A percentile compares a stretch with the other conserved stretches of the same genome.
Conservation (phyloP, 1,140 invertebrate species). For the Myzus persicae region DNA sequence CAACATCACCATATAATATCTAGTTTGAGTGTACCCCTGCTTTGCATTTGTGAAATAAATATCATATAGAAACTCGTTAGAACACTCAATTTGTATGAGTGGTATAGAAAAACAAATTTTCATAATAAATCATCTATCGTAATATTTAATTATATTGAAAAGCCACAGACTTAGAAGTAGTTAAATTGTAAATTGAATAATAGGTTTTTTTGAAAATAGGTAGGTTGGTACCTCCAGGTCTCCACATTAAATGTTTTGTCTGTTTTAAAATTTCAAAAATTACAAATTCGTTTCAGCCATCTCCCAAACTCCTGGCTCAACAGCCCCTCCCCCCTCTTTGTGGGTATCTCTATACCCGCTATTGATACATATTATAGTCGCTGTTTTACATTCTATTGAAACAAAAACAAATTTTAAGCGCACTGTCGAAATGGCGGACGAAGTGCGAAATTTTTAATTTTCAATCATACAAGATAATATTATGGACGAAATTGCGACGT, state of each 20-base stretch:
- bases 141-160: neutral
- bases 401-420: neutral
- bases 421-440: neutral
- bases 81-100: neutral
- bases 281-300: too few relatives aligned
- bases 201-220: neutral
- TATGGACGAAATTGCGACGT: neutral
- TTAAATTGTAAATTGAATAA: too few relatives aligned
- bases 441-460: neutral
- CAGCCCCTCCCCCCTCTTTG: too few relatives aligned
- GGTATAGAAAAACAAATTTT: neutral
- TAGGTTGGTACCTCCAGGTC: neutral
- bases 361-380: neutral
- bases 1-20: neutral
- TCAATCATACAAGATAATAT: constrained; percentile 11
- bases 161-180: neutral
- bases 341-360: neutral
- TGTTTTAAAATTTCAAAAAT: too few relatives aligned
- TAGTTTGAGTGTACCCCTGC: neutral
- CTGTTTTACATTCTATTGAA: neutral
- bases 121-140: neutral
- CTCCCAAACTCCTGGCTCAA: too few relatives aligned
- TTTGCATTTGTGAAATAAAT: neutral
- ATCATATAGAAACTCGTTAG: neutral
- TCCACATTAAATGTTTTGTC: too few relatives aligned